Evolutionary conservation across 2,888 invertebrate species (phyloP).

Genomic region (Lithophane leautieri): DNA sequence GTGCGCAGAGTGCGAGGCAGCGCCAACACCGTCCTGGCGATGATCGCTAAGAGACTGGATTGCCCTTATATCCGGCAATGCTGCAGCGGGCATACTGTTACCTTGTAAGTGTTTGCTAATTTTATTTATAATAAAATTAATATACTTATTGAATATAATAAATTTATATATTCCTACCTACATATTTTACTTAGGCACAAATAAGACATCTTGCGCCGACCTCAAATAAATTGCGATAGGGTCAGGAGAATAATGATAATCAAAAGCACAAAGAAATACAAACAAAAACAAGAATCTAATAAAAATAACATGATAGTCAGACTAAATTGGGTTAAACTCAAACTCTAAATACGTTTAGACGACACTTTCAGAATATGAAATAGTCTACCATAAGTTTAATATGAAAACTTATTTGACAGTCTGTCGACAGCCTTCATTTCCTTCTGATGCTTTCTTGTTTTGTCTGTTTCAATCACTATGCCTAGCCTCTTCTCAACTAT

Average conservation of each 20-base stretch:
- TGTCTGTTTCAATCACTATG: background rate
- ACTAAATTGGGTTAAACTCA: constrained; percentile 16
- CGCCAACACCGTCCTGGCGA: too few species aligned
- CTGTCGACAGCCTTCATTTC: constrained; percentile 23
- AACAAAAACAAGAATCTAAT: background rate
- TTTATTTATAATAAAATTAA: too few species aligned
- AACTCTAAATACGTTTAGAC: constrained; percentile 4
- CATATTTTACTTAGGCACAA: background rate
- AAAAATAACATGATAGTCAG: background rate
- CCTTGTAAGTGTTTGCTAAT: too few species aligned
- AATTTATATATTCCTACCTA: too few species aligned
- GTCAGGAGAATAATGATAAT: background rate
- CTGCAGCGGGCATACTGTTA: too few species aligned
- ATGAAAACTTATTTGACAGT: constrained; percentile 26
- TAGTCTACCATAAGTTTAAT: constrained; percentile 21
- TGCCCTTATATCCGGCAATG: too few species aligned
- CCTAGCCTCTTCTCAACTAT: background rate
- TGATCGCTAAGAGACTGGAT: too few species aligned
- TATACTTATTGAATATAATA: too few species aligned
- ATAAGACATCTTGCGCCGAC: background rate
- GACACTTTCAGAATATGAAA: constrained; percentile 17
- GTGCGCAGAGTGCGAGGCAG: too few species aligned
- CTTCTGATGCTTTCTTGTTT: constrained; percentile 4
- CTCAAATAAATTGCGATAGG: background rate
- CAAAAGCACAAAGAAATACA: background rate